Percentiles rank a stretch among this genome's conserved stretches.
These are phyloP conservation scores for Nebria brevicollis DNA, from an alignment of 2,888 invertebrate species.

Conservation along the genomic window DNA sequence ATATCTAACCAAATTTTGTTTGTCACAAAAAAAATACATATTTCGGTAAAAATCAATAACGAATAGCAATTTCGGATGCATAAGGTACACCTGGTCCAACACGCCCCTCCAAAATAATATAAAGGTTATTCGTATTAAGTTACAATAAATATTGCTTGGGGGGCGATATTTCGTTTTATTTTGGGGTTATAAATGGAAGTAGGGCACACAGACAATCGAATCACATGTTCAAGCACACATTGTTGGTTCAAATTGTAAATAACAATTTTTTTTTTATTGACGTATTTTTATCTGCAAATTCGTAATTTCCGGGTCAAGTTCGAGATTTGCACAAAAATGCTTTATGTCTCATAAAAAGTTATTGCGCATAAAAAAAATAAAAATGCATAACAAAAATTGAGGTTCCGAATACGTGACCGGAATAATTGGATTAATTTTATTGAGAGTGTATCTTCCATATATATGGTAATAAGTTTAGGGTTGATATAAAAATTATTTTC, in stretches of 20 bases:
- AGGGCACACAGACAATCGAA: background rate
- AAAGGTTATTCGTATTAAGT: slow-evolving; percentile 1
- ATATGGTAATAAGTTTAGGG: too few relatives aligned
- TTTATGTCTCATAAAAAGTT: background rate
- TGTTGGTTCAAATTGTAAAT: background rate
- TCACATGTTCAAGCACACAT: background rate
- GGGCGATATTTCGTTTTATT: background rate
- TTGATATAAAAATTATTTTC: too few relatives aligned
- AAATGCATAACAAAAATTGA: background rate
- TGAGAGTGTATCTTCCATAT: background rate
- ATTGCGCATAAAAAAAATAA: background rate
- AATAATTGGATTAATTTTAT: background rate
- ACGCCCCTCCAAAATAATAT: background rate
- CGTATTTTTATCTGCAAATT: background rate
- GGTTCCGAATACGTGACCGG: background rate
- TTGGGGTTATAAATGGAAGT: background rate
- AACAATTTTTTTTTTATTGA: background rate
- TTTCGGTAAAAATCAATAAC: background rate
- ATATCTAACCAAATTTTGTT: slow-evolving; percentile 8
- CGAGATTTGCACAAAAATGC: background rate
- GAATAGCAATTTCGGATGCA: background rate
- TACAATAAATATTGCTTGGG: background rate
- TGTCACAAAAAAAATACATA: background rate
- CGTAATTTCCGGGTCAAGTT: background rate
- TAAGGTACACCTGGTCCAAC: background rate